phyloP scores from a whole-genome alignment of 2,888 invertebrate genomes.

The Andrena bucephala region DNA sequence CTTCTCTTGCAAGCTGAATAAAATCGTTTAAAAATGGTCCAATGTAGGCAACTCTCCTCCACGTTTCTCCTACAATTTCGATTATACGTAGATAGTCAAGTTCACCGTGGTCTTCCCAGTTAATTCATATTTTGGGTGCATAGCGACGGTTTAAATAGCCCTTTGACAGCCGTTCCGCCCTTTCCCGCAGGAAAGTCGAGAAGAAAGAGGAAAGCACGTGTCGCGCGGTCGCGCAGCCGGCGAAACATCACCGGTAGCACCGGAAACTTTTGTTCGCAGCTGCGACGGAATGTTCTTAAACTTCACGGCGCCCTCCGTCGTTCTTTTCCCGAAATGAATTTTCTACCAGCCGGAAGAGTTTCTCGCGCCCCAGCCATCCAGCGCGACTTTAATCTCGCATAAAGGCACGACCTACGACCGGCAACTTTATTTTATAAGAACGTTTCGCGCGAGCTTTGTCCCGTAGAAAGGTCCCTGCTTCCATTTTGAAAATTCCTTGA shows the following conservation, averaged over 20 bases:
- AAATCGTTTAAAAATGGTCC: too few relatives aligned
- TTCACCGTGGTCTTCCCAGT: background rate
- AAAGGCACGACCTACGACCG: slow-evolving; percentile 2
- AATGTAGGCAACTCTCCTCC: too few relatives aligned
- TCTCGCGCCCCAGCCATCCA: background rate
- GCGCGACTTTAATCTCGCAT: slow-evolving; percentile 32
- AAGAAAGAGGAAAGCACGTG: slow-evolving; percentile 38
- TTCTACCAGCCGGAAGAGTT: slow-evolving; percentile 31
- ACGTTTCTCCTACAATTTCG: too few relatives aligned
- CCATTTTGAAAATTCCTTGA: background rate
- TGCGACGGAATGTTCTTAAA: slow-evolving; percentile 67
- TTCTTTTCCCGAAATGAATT: slow-evolving; percentile 68
- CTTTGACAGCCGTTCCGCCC: background rate
- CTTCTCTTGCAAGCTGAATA: too few relatives aligned
- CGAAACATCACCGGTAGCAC: slow-evolving; percentile 56
- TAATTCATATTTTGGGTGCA: background rate
- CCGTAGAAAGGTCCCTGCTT: background rate
- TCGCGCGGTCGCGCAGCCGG: slow-evolving; percentile 49
- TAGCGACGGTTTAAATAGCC: background rate
- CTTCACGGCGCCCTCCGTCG: slow-evolving; percentile 42
- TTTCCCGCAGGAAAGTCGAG: background rate
- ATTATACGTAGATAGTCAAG: too few relatives aligned
- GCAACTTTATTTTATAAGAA: slow-evolving; percentile 14
- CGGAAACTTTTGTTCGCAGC: slow-evolving; percentile 74
- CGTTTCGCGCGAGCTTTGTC: background rate